Conservation (phyloP, 2,888 invertebrate species). For the Troilus luridus region DNA sequence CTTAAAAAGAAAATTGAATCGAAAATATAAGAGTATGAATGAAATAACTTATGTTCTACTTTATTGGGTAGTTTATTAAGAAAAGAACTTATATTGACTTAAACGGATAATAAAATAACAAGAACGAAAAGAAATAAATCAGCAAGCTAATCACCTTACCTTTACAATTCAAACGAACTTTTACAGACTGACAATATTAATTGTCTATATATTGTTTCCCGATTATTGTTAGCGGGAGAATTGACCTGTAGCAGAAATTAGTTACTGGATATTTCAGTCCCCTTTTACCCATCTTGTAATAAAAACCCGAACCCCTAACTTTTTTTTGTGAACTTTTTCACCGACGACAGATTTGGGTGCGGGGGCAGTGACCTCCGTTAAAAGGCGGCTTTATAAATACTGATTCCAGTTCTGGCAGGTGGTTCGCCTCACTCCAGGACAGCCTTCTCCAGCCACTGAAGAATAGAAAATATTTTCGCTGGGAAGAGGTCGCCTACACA, state of each 20-base stretch:
- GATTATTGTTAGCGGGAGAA: not conserved
- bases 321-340: not conserved
- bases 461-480: slow-evolving; percentile 16
- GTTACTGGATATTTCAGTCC: not conserved
- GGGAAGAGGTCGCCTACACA: not conserved
- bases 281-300: not conserved
- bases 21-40: too few species aligned
- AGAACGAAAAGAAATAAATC: too few species aligned
- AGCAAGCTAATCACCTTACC: too few species aligned
- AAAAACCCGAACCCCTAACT: not conserved
- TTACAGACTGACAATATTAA: too few species aligned
- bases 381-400: slow-evolving; percentile 19
- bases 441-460: not conserved
- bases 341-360: not conserved
- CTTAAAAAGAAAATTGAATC: too few species aligned
- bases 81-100: too few species aligned
- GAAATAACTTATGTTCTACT: too few species aligned
- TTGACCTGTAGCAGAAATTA: not conserved
- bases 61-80: too few species aligned
- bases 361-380: not conserved
- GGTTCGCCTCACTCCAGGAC: slow-evolving; percentile 1
- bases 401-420: slow-evolving; percentile 21
- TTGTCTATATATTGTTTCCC: not conserved
- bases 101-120: too few species aligned
- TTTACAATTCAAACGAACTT: too few species aligned